phyloP scores from a whole-genome alignment of 53 echinoderm and acorn worm species.

The Hippasteria phrygiana region DNA sequence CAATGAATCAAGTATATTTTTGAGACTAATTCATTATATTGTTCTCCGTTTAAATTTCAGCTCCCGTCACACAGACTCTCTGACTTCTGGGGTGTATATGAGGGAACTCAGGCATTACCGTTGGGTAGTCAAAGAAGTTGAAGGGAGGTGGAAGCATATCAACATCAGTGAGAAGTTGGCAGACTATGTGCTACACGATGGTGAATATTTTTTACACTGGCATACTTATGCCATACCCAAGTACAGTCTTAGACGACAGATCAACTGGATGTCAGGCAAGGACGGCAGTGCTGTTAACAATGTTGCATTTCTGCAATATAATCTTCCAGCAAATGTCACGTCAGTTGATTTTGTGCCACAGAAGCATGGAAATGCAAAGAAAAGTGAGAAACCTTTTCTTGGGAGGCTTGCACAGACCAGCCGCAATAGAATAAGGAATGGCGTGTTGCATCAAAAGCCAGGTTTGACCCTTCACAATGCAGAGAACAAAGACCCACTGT shows the following conservation, averaged over 20 bases:
- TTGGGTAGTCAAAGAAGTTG: conserved; percentile 49
- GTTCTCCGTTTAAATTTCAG: neutral
- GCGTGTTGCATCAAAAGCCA: conserved; percentile 26
- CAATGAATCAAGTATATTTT: no score
- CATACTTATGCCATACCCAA: conserved; percentile 57
- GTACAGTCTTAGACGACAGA: conserved; percentile 47
- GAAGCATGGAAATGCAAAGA: conserved; percentile 56
- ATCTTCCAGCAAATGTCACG: conserved; percentile 32
- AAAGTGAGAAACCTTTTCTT: conserved; percentile 29
- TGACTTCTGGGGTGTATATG: conserved; percentile 25
- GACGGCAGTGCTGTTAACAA: conserved; percentile 43
- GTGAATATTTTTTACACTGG: conserved; percentile 58
- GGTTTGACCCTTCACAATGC: conserved; percentile 42
- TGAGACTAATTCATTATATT: neutral
- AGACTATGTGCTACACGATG: conserved; percentile 46
- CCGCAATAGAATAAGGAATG: conserved; percentile 27
- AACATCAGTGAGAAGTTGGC: neutral
- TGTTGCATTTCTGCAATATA: conserved; percentile 59
- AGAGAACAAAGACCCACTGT: conserved; percentile 49
- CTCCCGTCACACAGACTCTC: neutral
- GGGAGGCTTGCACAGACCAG: conserved; percentile 50
- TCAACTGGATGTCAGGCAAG: conserved; percentile 42
- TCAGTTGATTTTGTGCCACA: conserved; percentile 46
- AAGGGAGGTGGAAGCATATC: conserved; percentile 34
- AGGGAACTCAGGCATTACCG: conserved; percentile 63